These are phyloP conservation scores for Strigops habroptila DNA, from an alignment of 2,113 vertebrate species.

Conservation along the genomic window DNA sequence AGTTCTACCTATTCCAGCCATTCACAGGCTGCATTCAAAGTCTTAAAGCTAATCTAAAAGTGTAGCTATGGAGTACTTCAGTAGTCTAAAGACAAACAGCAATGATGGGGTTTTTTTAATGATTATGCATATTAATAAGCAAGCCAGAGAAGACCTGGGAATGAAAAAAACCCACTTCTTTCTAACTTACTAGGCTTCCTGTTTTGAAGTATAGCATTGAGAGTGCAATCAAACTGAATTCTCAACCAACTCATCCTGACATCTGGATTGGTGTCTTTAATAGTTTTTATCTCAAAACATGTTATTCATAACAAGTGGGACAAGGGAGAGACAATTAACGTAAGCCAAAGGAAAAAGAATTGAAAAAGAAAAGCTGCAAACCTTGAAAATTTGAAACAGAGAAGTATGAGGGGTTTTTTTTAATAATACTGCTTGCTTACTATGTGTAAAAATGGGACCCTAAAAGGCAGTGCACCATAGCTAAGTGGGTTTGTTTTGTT, in stretches of 20 bases:
- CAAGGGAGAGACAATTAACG: neutral
- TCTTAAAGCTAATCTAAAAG: neutral
- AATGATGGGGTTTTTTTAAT: accelerated
- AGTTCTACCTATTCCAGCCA: neutral
- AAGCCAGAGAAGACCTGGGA: neutral
- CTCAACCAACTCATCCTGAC: neutral
- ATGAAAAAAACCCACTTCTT: neutral
- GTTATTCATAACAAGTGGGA: neutral
- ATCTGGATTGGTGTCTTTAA: neutral
- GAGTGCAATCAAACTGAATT: neutral
- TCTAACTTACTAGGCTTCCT: neutral
- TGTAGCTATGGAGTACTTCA: neutral
- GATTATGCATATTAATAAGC: neutral
- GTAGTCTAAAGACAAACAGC: neutral
- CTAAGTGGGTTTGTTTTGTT: neutral
- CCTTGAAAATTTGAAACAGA: neutral
- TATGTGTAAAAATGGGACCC: neutral
- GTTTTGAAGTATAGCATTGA: neutral
- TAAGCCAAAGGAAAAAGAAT: neutral
- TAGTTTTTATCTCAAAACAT: neutral
- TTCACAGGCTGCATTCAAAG: neutral
- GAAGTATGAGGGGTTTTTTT: neutral
- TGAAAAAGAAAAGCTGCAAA: neutral
- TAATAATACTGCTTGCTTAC: neutral
- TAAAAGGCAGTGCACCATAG: neutral